These are phyloP conservation scores for Holacanthella duospinosa DNA, from an alignment of 2,888 invertebrate species.

Conservation along the genomic window DNA sequence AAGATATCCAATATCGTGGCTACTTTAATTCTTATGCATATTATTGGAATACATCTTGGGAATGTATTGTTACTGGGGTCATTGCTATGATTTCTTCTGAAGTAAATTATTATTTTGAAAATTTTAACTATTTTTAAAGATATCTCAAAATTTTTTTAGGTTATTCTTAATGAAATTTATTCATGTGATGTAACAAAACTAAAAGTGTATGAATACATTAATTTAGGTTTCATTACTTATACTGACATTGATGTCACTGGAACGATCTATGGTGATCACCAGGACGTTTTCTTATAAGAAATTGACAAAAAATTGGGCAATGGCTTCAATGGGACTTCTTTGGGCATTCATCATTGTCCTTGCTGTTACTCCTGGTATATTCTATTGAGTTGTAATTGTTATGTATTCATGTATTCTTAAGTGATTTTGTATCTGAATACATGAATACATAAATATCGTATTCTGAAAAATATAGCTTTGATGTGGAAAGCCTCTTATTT, in stretches of 20 bases:
- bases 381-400: neutral
- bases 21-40: slow-evolving; percentile 51
- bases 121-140: neutral
- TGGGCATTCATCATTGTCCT: slow-evolving; percentile 53
- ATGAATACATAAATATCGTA: neutral
- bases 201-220: slow-evolving; percentile 8
- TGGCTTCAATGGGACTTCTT: slow-evolving; percentile 47
- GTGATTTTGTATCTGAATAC: neutral
- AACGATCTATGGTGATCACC: slow-evolving; percentile 55
- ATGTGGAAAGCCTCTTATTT: slow-evolving; percentile 51
- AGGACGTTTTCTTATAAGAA: slow-evolving; percentile 50
- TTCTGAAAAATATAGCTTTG: neutral
- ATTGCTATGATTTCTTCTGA: slow-evolving; percentile 58
- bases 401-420: neutral
- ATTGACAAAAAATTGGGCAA: slow-evolving; percentile 49
- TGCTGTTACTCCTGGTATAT: slow-evolving; percentile 53
- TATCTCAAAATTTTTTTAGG: too few species aligned
- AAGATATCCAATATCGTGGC: slow-evolving; percentile 51
- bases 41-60: slow-evolving; percentile 55
- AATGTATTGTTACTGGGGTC: slow-evolving; percentile 53
- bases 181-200: too few species aligned
- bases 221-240: slow-evolving; percentile 54
- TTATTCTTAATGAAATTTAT: too few species aligned
- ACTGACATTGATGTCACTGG: slow-evolving; percentile 58
- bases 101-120: slow-evolving; percentile 39